These are phyloP conservation scores for Melanotaenia nigrans DNA, from an alignment of 2,797 vertebrate species.

Conservation along the genomic window DNA sequence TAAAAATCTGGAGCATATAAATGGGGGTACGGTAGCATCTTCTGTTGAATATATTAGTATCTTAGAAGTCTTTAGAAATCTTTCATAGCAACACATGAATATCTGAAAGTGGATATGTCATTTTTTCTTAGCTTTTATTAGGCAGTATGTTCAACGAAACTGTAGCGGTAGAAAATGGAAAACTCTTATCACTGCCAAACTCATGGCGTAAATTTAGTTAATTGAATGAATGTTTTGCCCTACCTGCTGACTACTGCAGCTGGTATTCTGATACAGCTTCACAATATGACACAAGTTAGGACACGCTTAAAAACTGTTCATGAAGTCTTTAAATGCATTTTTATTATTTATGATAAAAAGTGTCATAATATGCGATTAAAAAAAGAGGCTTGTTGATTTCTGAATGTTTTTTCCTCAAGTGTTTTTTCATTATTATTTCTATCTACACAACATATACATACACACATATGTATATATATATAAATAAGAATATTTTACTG, in stretches of 20 bases:
- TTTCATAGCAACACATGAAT: background rate
- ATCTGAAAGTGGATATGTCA: background rate
- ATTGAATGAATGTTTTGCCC: background rate
- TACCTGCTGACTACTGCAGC: slow-evolving; percentile 19
- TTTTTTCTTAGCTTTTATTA: background rate
- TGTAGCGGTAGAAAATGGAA: background rate
- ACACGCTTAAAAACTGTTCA: slow-evolving; percentile 14
- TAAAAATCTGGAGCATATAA: background rate
- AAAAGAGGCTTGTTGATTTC: no score
- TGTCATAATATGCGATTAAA: no score
- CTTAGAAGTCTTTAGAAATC: background rate
- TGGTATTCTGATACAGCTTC: slow-evolving; percentile 7
- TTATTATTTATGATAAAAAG: slow-evolving; percentile 3
- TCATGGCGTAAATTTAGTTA: background rate
- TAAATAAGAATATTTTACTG: no score
- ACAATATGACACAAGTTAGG: slow-evolving; percentile 13
- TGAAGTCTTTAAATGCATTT: background rate
- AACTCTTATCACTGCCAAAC: background rate
- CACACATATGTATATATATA: no score
- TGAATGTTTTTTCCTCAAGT: no score
- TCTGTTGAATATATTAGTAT: background rate
- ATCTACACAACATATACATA: no score
- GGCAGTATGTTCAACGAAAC: background rate
- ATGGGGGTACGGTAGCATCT: slow-evolving; percentile 2
- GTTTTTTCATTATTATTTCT: no score